These are phyloP conservation scores for Illadopsis cleaveri DNA, from an alignment of 2,113 vertebrate genomes.

Conservation along the genomic window DNA sequence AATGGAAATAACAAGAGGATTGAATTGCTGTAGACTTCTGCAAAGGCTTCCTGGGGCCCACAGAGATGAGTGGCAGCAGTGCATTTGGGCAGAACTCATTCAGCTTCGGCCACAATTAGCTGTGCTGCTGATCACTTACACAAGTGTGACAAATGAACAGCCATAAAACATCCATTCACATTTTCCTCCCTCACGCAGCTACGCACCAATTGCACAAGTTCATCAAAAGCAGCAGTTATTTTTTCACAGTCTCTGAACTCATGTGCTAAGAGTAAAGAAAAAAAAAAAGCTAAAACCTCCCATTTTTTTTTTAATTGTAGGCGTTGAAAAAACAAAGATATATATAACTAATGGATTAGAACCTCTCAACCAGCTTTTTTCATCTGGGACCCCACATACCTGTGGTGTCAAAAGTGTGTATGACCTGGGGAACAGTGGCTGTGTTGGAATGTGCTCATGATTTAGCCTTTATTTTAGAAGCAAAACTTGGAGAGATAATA, in stretches of 20 bases:
- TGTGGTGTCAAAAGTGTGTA: not conserved
- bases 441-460: not conserved
- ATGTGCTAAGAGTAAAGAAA: not conserved
- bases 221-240: not conserved
- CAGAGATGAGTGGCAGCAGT: not conserved
- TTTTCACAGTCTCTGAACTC: not conserved
- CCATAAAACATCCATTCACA: not conserved
- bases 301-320: not conserved
- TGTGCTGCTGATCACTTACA: not conserved
- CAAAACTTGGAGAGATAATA: not conserved
- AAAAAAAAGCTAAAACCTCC: fast-evolving
- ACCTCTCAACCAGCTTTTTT: not conserved
- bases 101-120: not conserved
- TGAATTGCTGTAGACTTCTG: not conserved
- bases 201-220: not conserved
- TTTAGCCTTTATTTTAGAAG: not conserved
- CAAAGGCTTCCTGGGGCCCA: not conserved
- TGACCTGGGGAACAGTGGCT: not conserved
- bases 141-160: not conserved
- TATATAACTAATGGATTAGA: not conserved
- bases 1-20: not conserved
- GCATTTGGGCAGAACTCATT: not conserved
- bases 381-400: fast-evolving
- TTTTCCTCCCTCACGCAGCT: not conserved
- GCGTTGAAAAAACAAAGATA: not conserved